Base-by-base conservation (phyloP, 2,888 invertebrate genomes). In the Drosophila histrio region DNA sequence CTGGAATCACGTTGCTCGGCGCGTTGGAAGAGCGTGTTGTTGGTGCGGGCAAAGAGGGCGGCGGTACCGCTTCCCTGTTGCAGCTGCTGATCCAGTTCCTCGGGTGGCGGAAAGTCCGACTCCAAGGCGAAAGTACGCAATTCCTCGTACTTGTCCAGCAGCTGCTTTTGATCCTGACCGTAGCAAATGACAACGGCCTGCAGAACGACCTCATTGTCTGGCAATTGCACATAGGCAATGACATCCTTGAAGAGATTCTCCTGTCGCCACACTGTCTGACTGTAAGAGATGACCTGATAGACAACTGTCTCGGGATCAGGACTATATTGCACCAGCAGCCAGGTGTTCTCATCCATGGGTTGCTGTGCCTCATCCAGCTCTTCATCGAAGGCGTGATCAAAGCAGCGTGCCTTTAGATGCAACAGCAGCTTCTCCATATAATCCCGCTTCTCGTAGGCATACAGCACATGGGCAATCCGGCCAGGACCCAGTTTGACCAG, bases 251-350 rank as follows among this genome's bases (percentile, higher is more conserved):
- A 91, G 0, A 52, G 60, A 21, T 91, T 90, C 39, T 79, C 69
- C 15, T 72, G 54, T 1, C 78, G 77, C 79, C 82, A 89, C 11
- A 85, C 61, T 0, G 91, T 89, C 3, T 79, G 76, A 0, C 17
- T 56, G 39, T 77, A 72, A 2, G 64, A 54, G 0, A 90, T 58
- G 5, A 90, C 77, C 6, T 79, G 71, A 26, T 89, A 89, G 43
- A 77, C 63, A 3, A 89, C 77, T 17, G 61, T 75, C 3, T 76
- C 63, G 0, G 79, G 78, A 3, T 78, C 73, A 1, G 79, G 79
- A 38, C 86, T 88, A 47, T 90, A 89, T 36, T 90, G 90, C 3
- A 90, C 75, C 4, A 90, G 64, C 26, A 91, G 52, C 84, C 87
- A 90, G 1, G 79, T 77, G 2, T 75, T 28, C 1, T 79, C 74